A percentile compares a stretch with the other conserved stretches of the same genome.
phyloP scores from a whole-genome alignment of 2,888 invertebrate genomes.

The Spialia ferax region DNA sequence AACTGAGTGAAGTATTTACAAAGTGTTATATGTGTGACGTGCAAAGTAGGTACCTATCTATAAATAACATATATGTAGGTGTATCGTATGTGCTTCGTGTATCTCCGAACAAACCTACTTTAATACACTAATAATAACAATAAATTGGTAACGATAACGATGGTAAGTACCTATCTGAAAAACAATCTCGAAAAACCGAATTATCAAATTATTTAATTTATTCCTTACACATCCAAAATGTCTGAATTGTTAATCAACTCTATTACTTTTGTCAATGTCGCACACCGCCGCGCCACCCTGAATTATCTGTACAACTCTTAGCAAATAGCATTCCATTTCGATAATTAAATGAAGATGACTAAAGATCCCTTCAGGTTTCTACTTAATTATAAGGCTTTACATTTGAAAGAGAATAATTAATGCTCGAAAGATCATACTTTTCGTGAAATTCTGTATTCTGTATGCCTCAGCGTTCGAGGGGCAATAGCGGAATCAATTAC shows the following conservation, averaged over 20 bases:
- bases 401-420: conserved; percentile 43
- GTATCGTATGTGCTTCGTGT: too few species aligned
- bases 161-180: too few species aligned
- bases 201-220: neutral
- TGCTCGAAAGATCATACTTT: conserved; percentile 59
- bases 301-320: conserved; percentile 3
- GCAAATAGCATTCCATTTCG: conserved; percentile 17
- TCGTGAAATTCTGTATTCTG: conserved; percentile 53
- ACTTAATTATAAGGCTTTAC: conserved; percentile 16
- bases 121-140: too few species aligned
- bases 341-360: conserved; percentile 15
- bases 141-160: too few species aligned
- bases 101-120: too few species aligned
- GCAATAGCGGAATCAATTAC: conserved; percentile 75
- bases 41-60: too few species aligned
- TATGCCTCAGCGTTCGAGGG: conserved; percentile 60
- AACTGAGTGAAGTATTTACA: too few species aligned
- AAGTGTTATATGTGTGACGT: too few species aligned
- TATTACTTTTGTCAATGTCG: neutral
- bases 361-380: conserved; percentile 15
- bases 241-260: neutral
- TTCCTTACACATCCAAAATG: neutral
- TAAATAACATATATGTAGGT: too few species aligned
- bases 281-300: neutral
- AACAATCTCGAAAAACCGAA: too few species aligned